Conservation (phyloP, 2,888 invertebrate genomes). For the Rotaria socialis region DNA sequence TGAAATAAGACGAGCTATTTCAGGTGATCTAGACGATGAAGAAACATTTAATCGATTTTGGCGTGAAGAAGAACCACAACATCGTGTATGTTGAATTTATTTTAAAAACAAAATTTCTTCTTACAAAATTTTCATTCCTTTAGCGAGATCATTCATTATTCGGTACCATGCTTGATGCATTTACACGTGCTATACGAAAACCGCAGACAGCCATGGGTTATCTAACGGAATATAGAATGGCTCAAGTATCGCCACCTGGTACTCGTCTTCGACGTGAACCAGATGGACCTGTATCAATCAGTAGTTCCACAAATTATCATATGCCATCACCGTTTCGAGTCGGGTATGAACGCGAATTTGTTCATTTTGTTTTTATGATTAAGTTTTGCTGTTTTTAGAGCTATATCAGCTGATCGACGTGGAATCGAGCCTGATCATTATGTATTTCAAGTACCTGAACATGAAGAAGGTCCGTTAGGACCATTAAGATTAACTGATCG, state of each 20-base stretch:
- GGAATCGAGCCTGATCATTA: conserved; percentile 15
- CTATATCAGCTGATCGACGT: conserved; percentile 32
- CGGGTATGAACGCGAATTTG: background rate
- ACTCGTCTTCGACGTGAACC: background rate
- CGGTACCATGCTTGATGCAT: conserved; percentile 39
- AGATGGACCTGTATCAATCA: background rate
- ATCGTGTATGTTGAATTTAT: conserved; percentile 69
- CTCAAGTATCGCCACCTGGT: background rate
- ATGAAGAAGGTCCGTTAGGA: conserved; percentile 27
- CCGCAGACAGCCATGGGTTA: background rate
- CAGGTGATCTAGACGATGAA: conserved; percentile 80
- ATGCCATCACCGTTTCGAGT: conserved; percentile 15
- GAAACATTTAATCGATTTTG: conserved; percentile 68
- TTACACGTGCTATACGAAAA: conserved; percentile 4
- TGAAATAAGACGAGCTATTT: conserved; percentile 91
- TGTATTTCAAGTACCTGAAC: conserved; percentile 32
- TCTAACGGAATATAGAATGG: background rate
- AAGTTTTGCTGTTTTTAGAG: background rate
- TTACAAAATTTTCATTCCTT: background rate
- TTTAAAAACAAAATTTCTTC: too few relatives aligned
- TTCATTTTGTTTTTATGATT: background rate
- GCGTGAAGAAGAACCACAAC: conserved; percentile 86
- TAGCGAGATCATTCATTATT: conserved; percentile 45
- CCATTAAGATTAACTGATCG: conserved; percentile 2
- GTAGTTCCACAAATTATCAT: background rate